Evolutionary conservation across 2,797 vertebrate genomes (phyloP).

Genomic region (Bradypus variegatus): DNA sequence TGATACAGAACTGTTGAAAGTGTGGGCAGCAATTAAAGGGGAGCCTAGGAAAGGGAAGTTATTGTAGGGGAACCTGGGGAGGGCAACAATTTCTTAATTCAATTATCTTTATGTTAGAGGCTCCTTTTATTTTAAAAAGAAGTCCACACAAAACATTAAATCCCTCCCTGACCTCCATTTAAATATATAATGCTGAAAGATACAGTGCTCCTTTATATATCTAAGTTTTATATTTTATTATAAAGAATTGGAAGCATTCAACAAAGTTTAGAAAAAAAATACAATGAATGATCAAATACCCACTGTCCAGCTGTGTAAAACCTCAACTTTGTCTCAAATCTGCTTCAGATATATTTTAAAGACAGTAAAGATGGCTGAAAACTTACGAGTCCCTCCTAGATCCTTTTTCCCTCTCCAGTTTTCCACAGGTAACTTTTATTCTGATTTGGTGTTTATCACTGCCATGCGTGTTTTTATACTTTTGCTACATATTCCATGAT

Average conservation of each 20-base stretch:
- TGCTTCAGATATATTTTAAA: slow-evolving; percentile 28
- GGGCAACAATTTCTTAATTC: background rate
- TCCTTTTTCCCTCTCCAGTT: background rate
- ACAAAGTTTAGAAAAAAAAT: background rate
- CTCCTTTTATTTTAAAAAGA: slow-evolving; percentile 41
- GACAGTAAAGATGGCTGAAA: slow-evolving; percentile 3
- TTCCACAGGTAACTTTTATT: slow-evolving; percentile 25
- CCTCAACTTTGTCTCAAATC: slow-evolving; percentile 21
- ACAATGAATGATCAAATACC: background rate
- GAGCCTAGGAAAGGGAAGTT: background rate
- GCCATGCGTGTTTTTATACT: background rate
- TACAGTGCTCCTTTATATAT: background rate
- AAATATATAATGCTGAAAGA: slow-evolving; percentile 13
- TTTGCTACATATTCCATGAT: slow-evolving; percentile 15
- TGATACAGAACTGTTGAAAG: background rate
- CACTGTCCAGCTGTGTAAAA: background rate
- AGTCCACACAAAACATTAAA: slow-evolving; percentile 38
- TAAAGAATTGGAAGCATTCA: slow-evolving; percentile 31
- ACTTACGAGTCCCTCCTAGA: background rate
- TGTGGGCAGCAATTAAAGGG: background rate
- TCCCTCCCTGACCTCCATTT: background rate
- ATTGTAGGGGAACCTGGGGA: background rate
- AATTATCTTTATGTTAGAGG: slow-evolving; percentile 33
- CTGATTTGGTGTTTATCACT: slow-evolving; percentile 28
- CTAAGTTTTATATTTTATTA: slow-evolving; percentile 26